Base-by-base conservation (phyloP, 2,113 vertebrate genomes). In the Megaleporinus macrocephalus region DNA sequence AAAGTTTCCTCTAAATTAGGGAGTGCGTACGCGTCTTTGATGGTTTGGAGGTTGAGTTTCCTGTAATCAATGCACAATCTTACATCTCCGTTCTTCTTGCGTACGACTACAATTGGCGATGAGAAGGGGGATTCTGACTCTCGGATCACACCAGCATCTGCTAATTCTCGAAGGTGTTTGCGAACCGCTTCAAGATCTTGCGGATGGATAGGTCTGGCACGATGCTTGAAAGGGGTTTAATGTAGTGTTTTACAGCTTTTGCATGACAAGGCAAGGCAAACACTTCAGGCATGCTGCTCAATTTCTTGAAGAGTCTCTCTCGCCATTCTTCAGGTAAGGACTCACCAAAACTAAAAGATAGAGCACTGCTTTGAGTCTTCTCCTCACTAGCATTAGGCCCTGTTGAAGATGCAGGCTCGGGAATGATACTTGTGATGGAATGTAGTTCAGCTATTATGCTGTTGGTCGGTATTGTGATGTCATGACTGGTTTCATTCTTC, bases 51-150 rank as follows among this genome's bases (percentile, higher is more conserved):
- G 41, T 78, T 78, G 26, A 78, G 14, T 15, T 78, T 78, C 10
- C 76, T 65, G 10, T 78, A 78, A 20, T 78, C 76, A 0, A 78
- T 22, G 12, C 76, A 65, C 41, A 78, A 44, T 65, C 76, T 65
- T 15, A 78, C 76, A 15, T 78, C 26, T 5, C 41, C n/a, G 26
- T 78, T 78, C 76, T 78, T 78, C 22, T 78, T 78, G n/a, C 47
- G 65, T 24, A 68, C 18, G 12, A 68, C 76, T 0, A 78, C 76
- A 30, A 78, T 78, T 1, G 76, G 76, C 1, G 74, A 76, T 13
- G 59, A 44, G 41, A 44, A 44, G 9, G 41, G 41, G 1, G 41
- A 44, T 10, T 44, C 41, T 7, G 41, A 44, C 10, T 44, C 41
- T 1, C 41, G 41, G 15, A 18, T 14, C 12, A 57, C 53, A 14